These are phyloP conservation scores for Selene dorsalis DNA, from an alignment of 2,797 vertebrate genomes.

Conservation along the genomic window DNA sequence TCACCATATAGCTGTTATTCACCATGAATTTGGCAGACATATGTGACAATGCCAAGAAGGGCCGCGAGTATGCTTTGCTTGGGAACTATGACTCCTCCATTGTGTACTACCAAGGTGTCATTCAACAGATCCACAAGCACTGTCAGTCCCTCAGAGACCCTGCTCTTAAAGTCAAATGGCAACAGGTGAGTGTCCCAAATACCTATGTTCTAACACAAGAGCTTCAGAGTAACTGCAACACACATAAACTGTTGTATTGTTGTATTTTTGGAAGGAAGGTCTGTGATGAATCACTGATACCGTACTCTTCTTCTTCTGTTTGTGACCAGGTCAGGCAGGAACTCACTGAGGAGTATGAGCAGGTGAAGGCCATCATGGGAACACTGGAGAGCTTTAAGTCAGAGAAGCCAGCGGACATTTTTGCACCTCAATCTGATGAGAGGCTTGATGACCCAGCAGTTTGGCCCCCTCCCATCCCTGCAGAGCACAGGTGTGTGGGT, in stretches of 20 bases:
- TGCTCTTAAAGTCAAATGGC: conserved; percentile 92
- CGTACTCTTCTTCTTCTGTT: background rate
- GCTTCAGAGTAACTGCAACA: too few species aligned
- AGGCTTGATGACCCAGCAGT: conserved; percentile 88
- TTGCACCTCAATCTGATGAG: conserved; percentile 87
- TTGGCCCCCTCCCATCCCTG: conserved; percentile 95
- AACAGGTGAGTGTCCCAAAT: conserved; percentile 86
- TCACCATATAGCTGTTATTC: conserved; percentile 62
- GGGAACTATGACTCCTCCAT: conserved; percentile 97
- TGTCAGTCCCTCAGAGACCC: conserved; percentile 93
- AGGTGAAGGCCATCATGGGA: conserved; percentile 93
- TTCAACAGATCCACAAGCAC: conserved; percentile 96
- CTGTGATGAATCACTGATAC: background rate
- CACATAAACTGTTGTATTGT: background rate
- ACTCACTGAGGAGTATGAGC: conserved; percentile 94
- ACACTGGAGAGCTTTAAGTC: conserved; percentile 95
- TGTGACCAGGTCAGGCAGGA: conserved; percentile 89
- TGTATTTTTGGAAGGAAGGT: background rate
- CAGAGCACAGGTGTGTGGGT: conserved; percentile 93
- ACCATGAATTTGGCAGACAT: conserved; percentile 97
- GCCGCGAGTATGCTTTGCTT: conserved; percentile 95
- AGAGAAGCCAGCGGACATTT: conserved; percentile 89
- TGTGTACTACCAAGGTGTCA: conserved; percentile 97
- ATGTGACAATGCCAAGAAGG: conserved; percentile 96
- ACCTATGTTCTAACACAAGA: background rate